Base-by-base conservation (phyloP, 2,888 invertebrate genomes). In the Rambutsinella grinnellia region DNA sequence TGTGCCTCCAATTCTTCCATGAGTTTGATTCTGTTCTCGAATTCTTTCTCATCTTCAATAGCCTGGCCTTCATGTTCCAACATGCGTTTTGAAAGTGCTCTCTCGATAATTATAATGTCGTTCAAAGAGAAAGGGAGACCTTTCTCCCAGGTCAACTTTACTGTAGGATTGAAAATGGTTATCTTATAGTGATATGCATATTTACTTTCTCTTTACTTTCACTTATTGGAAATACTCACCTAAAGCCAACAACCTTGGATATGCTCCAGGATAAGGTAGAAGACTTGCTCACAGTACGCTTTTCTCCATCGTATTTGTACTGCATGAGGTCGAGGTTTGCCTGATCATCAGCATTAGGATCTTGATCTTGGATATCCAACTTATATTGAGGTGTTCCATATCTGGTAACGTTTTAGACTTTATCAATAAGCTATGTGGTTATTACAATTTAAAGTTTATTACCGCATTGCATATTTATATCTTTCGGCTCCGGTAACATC, bases 1-100 rank as follows among this genome's bases (percentile, higher is more conserved):
- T 94, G 92, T 76, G 91, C 90, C 86, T 95, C 95, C 80, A 95
- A 90, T n/a, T 93, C 92, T 60, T 90, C 90, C 79, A 95, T 89
- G 84, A 94, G 90, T n/a, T 87, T 88, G 15, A 90, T 88, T 2
- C 92, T 87, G 61, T 88, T 88, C 84, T 91, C 90, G 85, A 90
- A 90, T 83, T 91, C 90, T 84, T 86, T 86, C 26, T 88, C 87
- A 24, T 88, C 86, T 88, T 63, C 90, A 86, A 19, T 90, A 17
- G 89, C 68, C 1, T 90, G 89, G 63, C 92, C 86, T 0, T 89
- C 86, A 36, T 89, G 87, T 84, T 91, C 90, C 89, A 92, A 92
- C 49, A 89, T 89, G 81, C 90, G 88, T 82, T 90, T 91, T 81
- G 90, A 90, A 79, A 92, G 88, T n/a, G 91, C 90, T 69, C 92